phyloP scores from a whole-genome alignment of 2,797 vertebrate species.

The Sebastes kiyomatsui region DNA sequence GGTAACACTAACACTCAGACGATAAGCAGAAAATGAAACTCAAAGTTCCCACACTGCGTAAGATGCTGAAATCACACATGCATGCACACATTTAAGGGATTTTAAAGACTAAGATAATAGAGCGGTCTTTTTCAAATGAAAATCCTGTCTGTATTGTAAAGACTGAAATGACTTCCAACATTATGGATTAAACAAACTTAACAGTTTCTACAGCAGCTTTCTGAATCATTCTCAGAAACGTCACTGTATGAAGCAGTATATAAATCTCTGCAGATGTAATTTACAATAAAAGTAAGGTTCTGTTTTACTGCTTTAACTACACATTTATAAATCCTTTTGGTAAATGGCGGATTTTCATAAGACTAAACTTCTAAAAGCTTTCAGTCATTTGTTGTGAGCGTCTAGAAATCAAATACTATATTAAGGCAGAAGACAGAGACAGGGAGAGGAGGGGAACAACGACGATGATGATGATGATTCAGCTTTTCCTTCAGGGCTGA shows the following conservation, averaged over 20 bases:
- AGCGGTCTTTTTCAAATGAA: too few species aligned
- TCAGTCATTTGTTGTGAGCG: background rate
- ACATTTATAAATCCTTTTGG: too few species aligned
- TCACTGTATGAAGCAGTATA: background rate
- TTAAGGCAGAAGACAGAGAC: background rate
- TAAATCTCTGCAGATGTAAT: background rate
- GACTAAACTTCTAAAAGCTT: background rate
- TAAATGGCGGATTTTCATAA: background rate
- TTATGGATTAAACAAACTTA: too few species aligned
- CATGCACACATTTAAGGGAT: background rate
- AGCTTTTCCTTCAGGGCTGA: slow-evolving; percentile 15
- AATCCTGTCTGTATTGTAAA: too few species aligned
- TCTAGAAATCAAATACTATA: background rate
- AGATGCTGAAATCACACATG: background rate
- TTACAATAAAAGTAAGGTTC: background rate
- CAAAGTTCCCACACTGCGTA: background rate
- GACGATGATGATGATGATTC: slow-evolving; percentile 11
- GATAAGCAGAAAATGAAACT: background rate
- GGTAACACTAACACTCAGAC: background rate
- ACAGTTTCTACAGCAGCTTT: too few species aligned
- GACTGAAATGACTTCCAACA: too few species aligned
- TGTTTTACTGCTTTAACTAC: background rate
- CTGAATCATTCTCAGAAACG: background rate
- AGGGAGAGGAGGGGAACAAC: background rate
- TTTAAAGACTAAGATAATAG: too few species aligned